Evolutionary conservation across 2,113 vertebrate species (phyloP).

Genomic region (Oryzias celebensis): DNA sequence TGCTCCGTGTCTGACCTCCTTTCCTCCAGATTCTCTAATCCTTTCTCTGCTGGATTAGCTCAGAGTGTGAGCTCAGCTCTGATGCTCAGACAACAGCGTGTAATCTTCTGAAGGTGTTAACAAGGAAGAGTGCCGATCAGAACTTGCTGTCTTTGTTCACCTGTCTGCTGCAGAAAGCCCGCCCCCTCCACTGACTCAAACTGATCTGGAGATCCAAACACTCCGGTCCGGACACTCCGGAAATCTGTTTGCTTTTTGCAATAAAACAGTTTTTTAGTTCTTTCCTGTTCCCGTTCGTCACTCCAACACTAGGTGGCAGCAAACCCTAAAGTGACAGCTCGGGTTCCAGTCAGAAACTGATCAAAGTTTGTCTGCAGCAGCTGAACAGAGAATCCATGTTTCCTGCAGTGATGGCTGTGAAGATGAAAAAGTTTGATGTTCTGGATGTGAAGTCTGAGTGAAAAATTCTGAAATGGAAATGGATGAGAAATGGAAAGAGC

Average conservation of each 20-base stretch:
- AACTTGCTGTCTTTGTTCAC: neutral
- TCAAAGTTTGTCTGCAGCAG: too few relatives aligned
- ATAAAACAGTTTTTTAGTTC: slow-evolving; percentile 23
- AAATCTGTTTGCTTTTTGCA: neutral
- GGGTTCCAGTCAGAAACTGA: too few relatives aligned
- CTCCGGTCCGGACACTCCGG: neutral
- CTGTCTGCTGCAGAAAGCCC: neutral
- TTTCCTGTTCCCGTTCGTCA: neutral
- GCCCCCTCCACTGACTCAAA: neutral
- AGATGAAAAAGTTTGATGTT: too few relatives aligned
- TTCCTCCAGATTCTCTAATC: slow-evolving; percentile 20
- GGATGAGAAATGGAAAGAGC: too few relatives aligned
- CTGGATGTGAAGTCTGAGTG: too few relatives aligned
- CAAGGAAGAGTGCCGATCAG: too few relatives aligned
- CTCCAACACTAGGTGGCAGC: slow-evolving; percentile 55
- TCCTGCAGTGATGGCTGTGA: too few relatives aligned
- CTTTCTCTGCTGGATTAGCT: slow-evolving; percentile 31
- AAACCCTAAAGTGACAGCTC: neutral
- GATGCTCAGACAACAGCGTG: slow-evolving; percentile 11
- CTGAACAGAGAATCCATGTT: too few relatives aligned
- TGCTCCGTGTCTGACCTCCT: neutral
- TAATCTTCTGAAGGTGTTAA: slow-evolving; percentile 21
- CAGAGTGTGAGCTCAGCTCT: slow-evolving; percentile 15
- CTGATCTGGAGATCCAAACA: neutral
- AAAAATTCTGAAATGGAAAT: too few relatives aligned